phyloP scores from a whole-genome alignment of 2,888 invertebrate species.

The Drosophila neonasuta region DNA sequence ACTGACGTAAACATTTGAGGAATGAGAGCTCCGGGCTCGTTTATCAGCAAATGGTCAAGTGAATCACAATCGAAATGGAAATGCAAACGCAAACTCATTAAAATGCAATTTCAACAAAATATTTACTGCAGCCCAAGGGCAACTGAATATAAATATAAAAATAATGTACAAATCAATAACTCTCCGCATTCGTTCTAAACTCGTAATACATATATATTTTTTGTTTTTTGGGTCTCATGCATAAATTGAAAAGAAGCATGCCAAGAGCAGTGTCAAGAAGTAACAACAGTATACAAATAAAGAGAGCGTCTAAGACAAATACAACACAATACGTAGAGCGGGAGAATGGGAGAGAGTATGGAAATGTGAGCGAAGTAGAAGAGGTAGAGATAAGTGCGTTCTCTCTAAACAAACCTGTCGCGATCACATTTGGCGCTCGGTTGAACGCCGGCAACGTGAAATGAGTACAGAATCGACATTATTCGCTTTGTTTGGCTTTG shows the following conservation, averaged over 20 bases:
- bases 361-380: background rate
- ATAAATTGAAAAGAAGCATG: slow-evolving; percentile 33
- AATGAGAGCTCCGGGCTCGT: background rate
- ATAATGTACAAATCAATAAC: slow-evolving; percentile 13
- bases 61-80: slow-evolving; percentile 25
- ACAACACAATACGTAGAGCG: slow-evolving; percentile 8
- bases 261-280: slow-evolving; percentile 25
- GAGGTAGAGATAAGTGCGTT: slow-evolving; percentile 17
- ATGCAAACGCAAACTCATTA: slow-evolving; percentile 1
- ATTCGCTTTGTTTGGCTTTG: slow-evolving; percentile 36
- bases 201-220: background rate
- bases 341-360: background rate
- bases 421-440: slow-evolving; percentile 27
- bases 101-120: slow-evolving; percentile 10
- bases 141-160: slow-evolving; percentile 3
- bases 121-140: slow-evolving; percentile 6
- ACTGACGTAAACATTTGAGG: slow-evolving; percentile 44
- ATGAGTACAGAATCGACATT: slow-evolving; percentile 27
- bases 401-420: slow-evolving; percentile 35
- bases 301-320: slow-evolving; percentile 19
- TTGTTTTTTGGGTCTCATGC: slow-evolving; percentile 31
- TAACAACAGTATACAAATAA: slow-evolving; percentile 38
- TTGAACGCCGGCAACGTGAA: slow-evolving; percentile 42
- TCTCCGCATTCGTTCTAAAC: background rate
- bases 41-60: slow-evolving; percentile 38